A percentile compares a stretch with the other conserved stretches of the same genome.
phyloP scores from a whole-genome alignment of 1,140 invertebrate genomes.

The Centruroides sculpturatus region DNA sequence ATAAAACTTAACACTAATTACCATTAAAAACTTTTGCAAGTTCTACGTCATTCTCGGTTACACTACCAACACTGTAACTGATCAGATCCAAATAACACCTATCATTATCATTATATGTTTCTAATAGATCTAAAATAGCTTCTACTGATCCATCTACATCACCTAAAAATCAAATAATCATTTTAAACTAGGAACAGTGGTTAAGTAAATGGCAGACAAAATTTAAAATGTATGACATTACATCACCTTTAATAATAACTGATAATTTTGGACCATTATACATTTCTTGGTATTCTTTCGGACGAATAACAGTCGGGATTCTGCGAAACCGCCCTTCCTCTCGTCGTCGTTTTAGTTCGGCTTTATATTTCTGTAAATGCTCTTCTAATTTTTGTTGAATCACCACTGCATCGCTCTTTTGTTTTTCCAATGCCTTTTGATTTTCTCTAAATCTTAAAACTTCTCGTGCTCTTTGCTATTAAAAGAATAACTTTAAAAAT shows the following conservation, averaged over 20 bases:
- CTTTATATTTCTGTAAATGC: constrained; percentile 48
- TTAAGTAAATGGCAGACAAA: too few relatives aligned
- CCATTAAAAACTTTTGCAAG: constrained; percentile 67
- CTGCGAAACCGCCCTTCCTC: constrained; percentile 30
- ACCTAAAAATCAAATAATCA: constrained; percentile 20
- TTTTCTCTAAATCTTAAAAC: constrained; percentile 48
- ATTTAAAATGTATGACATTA: too few relatives aligned
- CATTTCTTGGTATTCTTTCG: not conserved
- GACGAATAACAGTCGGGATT: not conserved
- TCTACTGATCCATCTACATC: constrained; percentile 86
- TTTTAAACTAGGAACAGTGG: too few relatives aligned
- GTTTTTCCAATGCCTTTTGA: constrained; percentile 42
- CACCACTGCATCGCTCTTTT: constrained; percentile 40
- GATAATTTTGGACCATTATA: too few relatives aligned
- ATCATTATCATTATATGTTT: constrained; percentile 63
- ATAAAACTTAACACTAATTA: constrained; percentile 18
- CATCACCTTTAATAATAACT: too few relatives aligned
- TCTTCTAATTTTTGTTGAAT: constrained; percentile 50
- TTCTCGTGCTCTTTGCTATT: constrained; percentile 47
- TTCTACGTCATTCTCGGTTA: constrained; percentile 70
- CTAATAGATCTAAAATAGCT: constrained; percentile 79
- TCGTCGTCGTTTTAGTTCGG: constrained; percentile 43
- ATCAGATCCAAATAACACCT: constrained; percentile 68
- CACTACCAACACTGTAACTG: constrained; percentile 73
- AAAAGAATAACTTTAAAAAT: constrained; percentile 5